Conservation (phyloP, 2,888 invertebrate genomes). For the Sceliomorpha sp. region DNA sequence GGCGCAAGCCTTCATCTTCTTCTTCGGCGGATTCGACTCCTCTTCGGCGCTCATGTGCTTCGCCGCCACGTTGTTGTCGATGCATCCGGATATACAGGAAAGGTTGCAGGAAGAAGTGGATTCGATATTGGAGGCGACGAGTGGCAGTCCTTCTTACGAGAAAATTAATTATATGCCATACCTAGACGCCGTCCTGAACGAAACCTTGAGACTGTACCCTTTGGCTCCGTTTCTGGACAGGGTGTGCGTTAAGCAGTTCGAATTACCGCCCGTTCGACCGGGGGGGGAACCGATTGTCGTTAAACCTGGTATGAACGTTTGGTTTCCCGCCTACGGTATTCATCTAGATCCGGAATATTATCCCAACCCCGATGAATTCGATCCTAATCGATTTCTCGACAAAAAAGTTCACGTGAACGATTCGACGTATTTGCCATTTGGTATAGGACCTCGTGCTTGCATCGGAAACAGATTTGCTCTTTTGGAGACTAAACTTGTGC, state of each 20-base stretch:
- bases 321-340: conserved; percentile 75
- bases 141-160: conserved; percentile 64
- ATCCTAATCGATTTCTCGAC: conserved; percentile 80
- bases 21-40: conserved; percentile 73
- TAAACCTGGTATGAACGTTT: conserved; percentile 69
- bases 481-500: conserved; percentile 57
- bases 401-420: conserved; percentile 65
- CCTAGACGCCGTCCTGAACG: conserved; percentile 70
- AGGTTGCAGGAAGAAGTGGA: conserved; percentile 70
- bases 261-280: conserved; percentile 74
- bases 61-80: conserved; percentile 60
- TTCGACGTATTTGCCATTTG: conserved; percentile 74
- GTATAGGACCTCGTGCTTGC: conserved; percentile 75
- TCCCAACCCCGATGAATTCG: conserved; percentile 79
- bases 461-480: conserved; percentile 69
- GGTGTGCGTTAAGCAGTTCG: conserved; percentile 81
- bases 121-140: conserved; percentile 45
- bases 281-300: conserved; percentile 59
- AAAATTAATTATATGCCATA: conserved; percentile 65
- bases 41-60: conserved; percentile 64
- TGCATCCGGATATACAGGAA: conserved; percentile 63
- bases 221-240: conserved; percentile 81
- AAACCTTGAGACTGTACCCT: conserved; percentile 69
- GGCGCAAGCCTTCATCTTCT: conserved; percentile 77
- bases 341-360: conserved; percentile 80